Conservation (phyloP, 1,140 invertebrate genomes). For the Tribolium madens region DNA sequence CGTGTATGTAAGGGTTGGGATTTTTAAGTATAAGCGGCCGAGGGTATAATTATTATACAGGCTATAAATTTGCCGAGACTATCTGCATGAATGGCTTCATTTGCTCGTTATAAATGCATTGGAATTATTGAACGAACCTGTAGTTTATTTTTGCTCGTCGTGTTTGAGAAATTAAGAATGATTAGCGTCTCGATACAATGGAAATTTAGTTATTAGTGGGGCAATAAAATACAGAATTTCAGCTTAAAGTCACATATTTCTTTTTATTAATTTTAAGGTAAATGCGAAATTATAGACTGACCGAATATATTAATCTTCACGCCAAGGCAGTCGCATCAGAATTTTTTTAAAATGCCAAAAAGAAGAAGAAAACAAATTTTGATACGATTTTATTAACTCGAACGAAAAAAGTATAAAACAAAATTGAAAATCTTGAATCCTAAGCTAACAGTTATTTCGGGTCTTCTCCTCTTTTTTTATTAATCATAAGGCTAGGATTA, state of each 20-base stretch:
- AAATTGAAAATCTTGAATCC: too few relatives aligned
- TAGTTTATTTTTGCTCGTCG: slow-evolving; percentile 48
- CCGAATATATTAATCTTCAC: background rate
- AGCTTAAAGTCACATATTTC: background rate
- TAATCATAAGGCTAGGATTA: background rate
- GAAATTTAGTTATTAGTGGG: slow-evolving; percentile 20
- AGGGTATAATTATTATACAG: slow-evolving; percentile 60
- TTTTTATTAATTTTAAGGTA: background rate
- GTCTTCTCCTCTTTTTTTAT: background rate
- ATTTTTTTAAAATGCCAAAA: too few relatives aligned
- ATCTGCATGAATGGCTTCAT: slow-evolving; percentile 58
- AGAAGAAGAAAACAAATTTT: too few relatives aligned
- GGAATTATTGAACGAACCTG: slow-evolving; percentile 55
- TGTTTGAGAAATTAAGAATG: slow-evolving; percentile 34
- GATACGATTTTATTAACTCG: too few relatives aligned
- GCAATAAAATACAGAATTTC: background rate
- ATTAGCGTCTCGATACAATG: slow-evolving; percentile 12
- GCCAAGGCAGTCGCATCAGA: too few relatives aligned
- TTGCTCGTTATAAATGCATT: slow-evolving; percentile 56
- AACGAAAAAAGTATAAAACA: too few relatives aligned
- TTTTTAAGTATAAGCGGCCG: slow-evolving; percentile 1
- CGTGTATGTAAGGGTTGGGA: background rate
- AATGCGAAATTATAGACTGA: background rate
- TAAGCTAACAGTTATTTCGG: background rate
- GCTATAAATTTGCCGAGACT: slow-evolving; percentile 59